Conservation (phyloP, 2,888 invertebrate genomes). For the Yponomeuta evonymella region DNA sequence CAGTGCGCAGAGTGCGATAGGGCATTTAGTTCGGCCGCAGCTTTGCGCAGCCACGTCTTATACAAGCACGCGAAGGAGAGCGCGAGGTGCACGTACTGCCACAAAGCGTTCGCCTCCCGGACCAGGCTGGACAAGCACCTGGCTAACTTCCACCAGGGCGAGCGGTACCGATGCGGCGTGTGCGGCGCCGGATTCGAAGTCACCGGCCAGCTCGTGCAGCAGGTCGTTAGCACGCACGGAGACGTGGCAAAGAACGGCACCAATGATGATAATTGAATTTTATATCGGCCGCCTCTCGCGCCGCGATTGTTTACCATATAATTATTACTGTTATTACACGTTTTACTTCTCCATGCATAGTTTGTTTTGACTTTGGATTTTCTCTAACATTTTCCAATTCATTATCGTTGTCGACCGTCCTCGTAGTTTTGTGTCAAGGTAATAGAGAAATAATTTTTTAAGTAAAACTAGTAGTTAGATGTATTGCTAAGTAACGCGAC, state of each 20-base stretch:
- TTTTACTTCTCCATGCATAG: not conserved
- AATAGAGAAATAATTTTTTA: too few species aligned
- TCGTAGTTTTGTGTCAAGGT: too few species aligned
- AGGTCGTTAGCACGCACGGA: constrained; percentile 1
- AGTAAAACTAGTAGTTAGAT: too few species aligned
- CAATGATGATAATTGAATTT: constrained; percentile 12
- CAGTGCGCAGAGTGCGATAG: constrained; percentile 38
- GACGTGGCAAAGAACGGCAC: not conserved
- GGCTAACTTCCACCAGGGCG: constrained; percentile 31
- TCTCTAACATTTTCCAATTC: not conserved
- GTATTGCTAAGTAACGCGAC: too few species aligned
- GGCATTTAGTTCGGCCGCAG: constrained; percentile 36
- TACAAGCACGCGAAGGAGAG: constrained; percentile 39
- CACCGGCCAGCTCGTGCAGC: not conserved
- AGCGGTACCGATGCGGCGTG: not conserved
- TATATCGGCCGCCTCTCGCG: not conserved
- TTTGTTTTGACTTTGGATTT: not conserved
- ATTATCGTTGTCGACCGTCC: not conserved
- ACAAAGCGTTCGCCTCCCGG: constrained; percentile 38
- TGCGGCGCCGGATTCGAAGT: not conserved
- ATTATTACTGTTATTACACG: not conserved
- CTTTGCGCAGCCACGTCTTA: constrained; percentile 43
- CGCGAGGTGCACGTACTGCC: constrained; percentile 37
- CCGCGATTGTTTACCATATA: not conserved
- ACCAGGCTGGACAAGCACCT: constrained; percentile 35